Percentiles rank a stretch among this genome's conserved stretches.
Evolutionary conservation across 2,888 invertebrate genomes (phyloP).

Genomic region (Plagodis dolabraria): DNA sequence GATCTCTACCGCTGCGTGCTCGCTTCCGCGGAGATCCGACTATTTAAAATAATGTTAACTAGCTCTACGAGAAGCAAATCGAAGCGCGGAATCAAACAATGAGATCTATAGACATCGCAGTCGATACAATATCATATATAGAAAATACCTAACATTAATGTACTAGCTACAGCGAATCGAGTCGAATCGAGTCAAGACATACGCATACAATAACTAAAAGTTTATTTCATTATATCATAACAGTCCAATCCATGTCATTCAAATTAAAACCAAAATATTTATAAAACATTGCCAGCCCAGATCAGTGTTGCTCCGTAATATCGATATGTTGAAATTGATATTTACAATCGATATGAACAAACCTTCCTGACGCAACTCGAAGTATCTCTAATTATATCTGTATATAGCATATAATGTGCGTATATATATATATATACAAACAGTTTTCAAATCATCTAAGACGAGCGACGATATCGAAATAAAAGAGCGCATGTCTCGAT

Average conservation of each 20-base stretch:
- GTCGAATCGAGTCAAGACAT: slow-evolving; percentile 10
- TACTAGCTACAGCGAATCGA: not conserved
- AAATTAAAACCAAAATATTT: slow-evolving; percentile 5
- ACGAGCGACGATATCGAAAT: too few species aligned
- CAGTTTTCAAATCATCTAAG: too few species aligned
- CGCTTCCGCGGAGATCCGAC: too few species aligned
- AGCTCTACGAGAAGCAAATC: slow-evolving; percentile 15
- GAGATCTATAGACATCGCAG: slow-evolving; percentile 31
- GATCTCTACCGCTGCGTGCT: too few species aligned
- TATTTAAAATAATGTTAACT: too few species aligned
- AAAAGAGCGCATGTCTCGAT: too few species aligned
- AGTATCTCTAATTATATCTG: too few species aligned
- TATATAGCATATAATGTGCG: too few species aligned
- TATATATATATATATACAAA: too few species aligned
- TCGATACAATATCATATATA: slow-evolving; percentile 10
- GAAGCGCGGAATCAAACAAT: slow-evolving; percentile 27
- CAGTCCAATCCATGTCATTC: not conserved
- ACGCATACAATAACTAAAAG: slow-evolving; percentile 13
- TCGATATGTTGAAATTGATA: slow-evolving; percentile 50
- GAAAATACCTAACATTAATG: slow-evolving; percentile 1
- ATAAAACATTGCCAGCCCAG: slow-evolving; percentile 4
- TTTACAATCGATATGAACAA: slow-evolving; percentile 42
- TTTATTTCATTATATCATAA: not conserved
- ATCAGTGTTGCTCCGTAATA: slow-evolving; percentile 25
- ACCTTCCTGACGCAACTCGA: not conserved